Evolutionary conservation across 2,888 invertebrate species (phyloP).

Genomic region (Antheraea assamensis): DNA sequence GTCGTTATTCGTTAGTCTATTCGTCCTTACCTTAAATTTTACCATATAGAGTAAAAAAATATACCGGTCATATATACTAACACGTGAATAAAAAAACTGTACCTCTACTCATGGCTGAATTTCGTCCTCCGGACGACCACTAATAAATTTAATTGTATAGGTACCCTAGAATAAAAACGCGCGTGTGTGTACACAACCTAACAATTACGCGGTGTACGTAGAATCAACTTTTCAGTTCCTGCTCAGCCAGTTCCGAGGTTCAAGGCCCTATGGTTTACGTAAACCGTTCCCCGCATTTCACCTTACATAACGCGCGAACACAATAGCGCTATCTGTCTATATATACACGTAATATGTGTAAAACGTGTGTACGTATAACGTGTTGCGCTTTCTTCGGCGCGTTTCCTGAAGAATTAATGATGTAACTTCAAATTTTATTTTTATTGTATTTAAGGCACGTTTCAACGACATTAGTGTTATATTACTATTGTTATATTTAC

Average conservation of each 20-base stretch:
- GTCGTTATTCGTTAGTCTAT: too few species aligned
- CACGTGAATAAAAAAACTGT: too few species aligned
- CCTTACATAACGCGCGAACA: slow-evolving; percentile 27
- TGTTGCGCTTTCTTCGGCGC: not conserved
- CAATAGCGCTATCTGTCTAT: slow-evolving; percentile 15
- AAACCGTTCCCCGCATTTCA: slow-evolving; percentile 28
- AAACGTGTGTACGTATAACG: not conserved
- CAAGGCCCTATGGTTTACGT: slow-evolving; percentile 34
- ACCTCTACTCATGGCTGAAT: too few species aligned
- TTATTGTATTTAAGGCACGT: not conserved
- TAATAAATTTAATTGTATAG: not conserved
- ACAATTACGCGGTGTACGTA: too few species aligned
- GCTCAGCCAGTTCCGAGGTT: slow-evolving; percentile 27
- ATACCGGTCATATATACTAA: too few species aligned
- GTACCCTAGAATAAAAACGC: not conserved
- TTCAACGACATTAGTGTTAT: too few species aligned
- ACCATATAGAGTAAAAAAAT: too few species aligned
- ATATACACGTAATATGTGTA: not conserved
- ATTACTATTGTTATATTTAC: too few species aligned
- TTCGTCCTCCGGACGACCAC: too few species aligned
- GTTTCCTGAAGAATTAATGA: slow-evolving; percentile 7
- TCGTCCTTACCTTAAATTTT: too few species aligned
- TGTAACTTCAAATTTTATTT: not conserved
- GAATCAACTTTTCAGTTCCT: slow-evolving; percentile 21
- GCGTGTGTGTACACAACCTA: not conserved